Evolutionary conservation across 2,797 vertebrate species (phyloP).

Genomic region (Lithobates sylvaticus): DNA sequence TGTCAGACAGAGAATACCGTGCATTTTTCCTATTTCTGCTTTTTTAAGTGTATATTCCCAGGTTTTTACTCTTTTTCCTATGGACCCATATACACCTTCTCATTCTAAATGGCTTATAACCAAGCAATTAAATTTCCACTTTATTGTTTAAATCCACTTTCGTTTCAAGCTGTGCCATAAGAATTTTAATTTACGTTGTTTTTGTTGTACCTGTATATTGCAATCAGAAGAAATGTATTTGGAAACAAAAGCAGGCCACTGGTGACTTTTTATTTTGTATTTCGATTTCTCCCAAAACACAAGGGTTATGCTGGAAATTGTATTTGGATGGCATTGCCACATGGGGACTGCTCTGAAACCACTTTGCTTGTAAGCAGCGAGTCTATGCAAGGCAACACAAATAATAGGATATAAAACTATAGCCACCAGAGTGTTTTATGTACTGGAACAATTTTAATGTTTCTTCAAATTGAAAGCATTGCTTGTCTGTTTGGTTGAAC

Average conservation of each 20-base stretch:
- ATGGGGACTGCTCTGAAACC: slow-evolving; percentile 53
- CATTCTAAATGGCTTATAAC: slow-evolving; percentile 33
- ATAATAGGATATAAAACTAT: slow-evolving; percentile 51
- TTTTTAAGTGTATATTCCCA: too few relatives aligned
- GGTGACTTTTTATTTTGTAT: slow-evolving; percentile 53
- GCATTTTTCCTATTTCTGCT: too few relatives aligned
- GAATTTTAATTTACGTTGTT: slow-evolving; percentile 47
- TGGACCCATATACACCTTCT: slow-evolving; percentile 12
- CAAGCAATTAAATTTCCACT: slow-evolving; percentile 31
- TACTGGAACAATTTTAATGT: slow-evolving; percentile 51
- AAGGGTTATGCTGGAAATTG: slow-evolving; percentile 55
- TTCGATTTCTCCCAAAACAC: slow-evolving; percentile 55
- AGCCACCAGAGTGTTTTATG: slow-evolving; percentile 53
- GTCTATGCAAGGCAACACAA: slow-evolving; percentile 39
- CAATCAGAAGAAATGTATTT: slow-evolving; percentile 51
- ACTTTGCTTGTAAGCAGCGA: slow-evolving; percentile 40
- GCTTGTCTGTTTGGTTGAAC: slow-evolving; percentile 15
- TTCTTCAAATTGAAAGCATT: slow-evolving; percentile 39
- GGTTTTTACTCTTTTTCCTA: neutral
- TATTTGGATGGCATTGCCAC: slow-evolving; percentile 44
- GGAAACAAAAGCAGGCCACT: slow-evolving; percentile 44
- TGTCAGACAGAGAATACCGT: too few relatives aligned
- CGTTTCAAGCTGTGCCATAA: slow-evolving; percentile 42
- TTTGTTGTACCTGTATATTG: slow-evolving; percentile 46
- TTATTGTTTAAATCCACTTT: slow-evolving; percentile 48